Conservation (phyloP, 30 jellyfish, hydroid and myxozoan species). For the Cassiopea andromeda region DNA sequence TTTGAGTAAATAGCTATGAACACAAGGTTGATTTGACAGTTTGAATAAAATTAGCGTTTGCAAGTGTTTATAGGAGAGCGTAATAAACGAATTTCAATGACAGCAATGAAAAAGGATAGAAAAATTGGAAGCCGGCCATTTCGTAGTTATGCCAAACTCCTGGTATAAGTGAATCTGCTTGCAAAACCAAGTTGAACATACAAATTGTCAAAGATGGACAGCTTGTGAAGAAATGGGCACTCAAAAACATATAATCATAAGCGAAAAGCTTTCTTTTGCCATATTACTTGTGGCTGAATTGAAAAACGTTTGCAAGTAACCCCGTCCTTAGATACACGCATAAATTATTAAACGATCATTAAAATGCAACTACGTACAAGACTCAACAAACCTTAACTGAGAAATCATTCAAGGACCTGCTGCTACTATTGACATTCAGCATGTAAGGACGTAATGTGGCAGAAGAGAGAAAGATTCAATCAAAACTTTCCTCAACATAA, state of each 20-base stretch:
- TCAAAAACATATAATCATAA: background rate
- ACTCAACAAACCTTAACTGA: slow-evolving; percentile 31
- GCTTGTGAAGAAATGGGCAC: background rate
- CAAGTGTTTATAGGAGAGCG: background rate
- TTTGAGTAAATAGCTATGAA: background rate
- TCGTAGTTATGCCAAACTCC: no score
- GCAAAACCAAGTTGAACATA: no score
- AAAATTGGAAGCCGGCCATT: no score
- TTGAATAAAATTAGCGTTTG: background rate
- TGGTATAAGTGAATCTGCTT: no score
- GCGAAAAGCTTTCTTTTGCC: slow-evolving; percentile 2
- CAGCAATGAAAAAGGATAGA: no score
- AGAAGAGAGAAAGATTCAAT: background rate
- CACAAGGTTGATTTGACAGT: background rate
- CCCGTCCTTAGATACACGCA: slow-evolving; percentile 73
- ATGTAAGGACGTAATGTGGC: slow-evolving; percentile 5
- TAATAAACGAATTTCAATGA: no score
- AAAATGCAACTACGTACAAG: slow-evolving; percentile 77
- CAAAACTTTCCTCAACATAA: background rate
- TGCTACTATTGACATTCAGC: slow-evolving; percentile 33
- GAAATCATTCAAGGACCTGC: slow-evolving; percentile 55
- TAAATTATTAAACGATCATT: slow-evolving; percentile 64
- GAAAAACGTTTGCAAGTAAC: slow-evolving; percentile 33
- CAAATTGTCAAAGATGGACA: background rate
- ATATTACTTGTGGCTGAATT: slow-evolving; percentile 64